These are phyloP conservation scores for Trematomus loennbergii DNA, from an alignment of 2,113 vertebrate species.

Conservation along the genomic window DNA sequence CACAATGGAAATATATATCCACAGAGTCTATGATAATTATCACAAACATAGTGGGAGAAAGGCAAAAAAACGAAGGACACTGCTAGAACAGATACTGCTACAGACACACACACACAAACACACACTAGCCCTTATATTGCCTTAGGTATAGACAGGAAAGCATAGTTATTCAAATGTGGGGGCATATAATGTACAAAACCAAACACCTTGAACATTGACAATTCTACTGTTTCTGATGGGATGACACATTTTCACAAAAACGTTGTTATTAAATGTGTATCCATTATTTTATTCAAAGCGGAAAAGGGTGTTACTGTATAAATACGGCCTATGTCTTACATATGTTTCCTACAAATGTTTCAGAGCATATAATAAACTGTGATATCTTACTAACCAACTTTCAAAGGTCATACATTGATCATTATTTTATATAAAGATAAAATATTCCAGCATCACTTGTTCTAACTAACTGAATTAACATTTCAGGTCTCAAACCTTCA, in stretches of 20 bases:
- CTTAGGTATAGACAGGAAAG: neutral
- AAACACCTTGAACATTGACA: neutral
- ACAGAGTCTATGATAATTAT: conserved; percentile 35
- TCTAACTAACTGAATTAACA: neutral
- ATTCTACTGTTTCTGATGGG: neutral
- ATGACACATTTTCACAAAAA: neutral
- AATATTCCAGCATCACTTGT: neutral
- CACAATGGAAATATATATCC: conserved; percentile 46
- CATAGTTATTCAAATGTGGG: neutral
- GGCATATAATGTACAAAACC: neutral
- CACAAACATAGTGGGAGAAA: conserved; percentile 4
- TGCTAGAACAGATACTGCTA: conserved; percentile 11
- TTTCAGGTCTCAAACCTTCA: neutral
- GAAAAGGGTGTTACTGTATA: too few species aligned
- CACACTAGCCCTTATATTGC: neutral
- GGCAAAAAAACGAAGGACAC: conserved; percentile 5
- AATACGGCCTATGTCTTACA: neutral
- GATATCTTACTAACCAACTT: neutral
- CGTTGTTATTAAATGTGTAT: too few species aligned
- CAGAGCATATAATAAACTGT: neutral
- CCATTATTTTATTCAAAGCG: neutral
- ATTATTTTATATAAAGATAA: neutral
- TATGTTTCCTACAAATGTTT: neutral
- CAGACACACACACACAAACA: neutral
- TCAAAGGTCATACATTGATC: neutral